Evolutionary conservation across 2,113 vertebrate species (phyloP), one percentile per base, ranked within the genome.

Genomic region (Microcebus ravelobensis): DNA sequence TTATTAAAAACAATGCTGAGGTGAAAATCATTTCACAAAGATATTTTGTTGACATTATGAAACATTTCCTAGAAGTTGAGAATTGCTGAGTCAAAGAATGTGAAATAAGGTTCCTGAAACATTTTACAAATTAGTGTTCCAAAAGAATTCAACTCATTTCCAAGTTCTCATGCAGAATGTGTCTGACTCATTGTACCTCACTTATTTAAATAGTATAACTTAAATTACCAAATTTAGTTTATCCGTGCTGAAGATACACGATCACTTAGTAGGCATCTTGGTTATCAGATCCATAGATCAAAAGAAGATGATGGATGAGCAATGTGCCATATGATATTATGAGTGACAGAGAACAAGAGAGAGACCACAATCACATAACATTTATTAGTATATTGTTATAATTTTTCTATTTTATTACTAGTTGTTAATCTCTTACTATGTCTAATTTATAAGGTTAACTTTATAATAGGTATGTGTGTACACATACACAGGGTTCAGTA

Each of bases 91-190:
- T 91, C 39, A 73, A 70, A 86, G 73, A 67, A 76, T 55, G 36
- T 70, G 81, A 90, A 25, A 48, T 48, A 77, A 84, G 55, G 17
- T 76, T 93, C n/a, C 52, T 71, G 83, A 95, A 90, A 89, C n/a
- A 57, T 84, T 91, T 87, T 97, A 95, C 52, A 81, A 92, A 91
- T 52, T 6, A 88, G 70, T 11, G 29, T 92, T 95, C 52, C 76
- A 87, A 52, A 87, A 59, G 67, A 57, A 82, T 73, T 0, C 68
- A 85, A 92, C 71, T 27, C 21, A 50, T 55, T 48, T 61, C 50
- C 36, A 87, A 97, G 71, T 86, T 87, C 45, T 76, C 2, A 67
- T 50, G 39, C 15, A 74, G 27, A 67, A 65, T 57, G 11, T 31
- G 31, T 70, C 67, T 91, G 73, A 67, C 71, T 94, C 88, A 88